Base-by-base conservation (phyloP, 2,888 invertebrate genomes). In the Drosophila dives region DNA sequence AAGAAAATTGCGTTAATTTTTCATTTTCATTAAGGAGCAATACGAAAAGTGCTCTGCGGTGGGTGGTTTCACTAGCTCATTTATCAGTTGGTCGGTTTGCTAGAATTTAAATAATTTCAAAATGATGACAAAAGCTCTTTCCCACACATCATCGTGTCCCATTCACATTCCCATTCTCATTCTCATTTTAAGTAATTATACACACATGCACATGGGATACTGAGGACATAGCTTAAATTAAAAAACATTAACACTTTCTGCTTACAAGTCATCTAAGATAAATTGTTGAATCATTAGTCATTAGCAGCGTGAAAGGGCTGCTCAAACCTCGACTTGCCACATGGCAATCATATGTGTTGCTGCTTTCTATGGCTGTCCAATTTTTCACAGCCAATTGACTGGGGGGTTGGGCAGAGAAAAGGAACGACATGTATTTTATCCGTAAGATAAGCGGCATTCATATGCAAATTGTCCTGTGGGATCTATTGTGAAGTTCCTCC, bases 201-300 rank as follows among this genome's bases (percentile, higher is more conserved):
- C 80, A 72, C 80, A 77, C 80, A 72, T 76, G 77, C 53, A 54
- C 38, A 58, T 55, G 56, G 26, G 15, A 11, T 4, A 8, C 34
- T 23, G 11, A 5, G n/a, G 38, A 34, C 63, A 32, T 32, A 56
- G 63, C 56, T 72, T 60, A 77, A 73, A 77, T 77, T 80, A 70
- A 81, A 72, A 73, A 73, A 77, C 79, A 86, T 86, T 88, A 86
- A 75, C 85, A 89, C 89, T 85, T 85, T 78, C 78, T 67, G 80
- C 78, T 71, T 64, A 66, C 75, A 85, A 84, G 83, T 75, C 80
- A 66, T 64, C 74, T 54, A 68, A 86, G 90, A 87, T 84, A 86
- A 87, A 87, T 87, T 72, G 75, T 72, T 50, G 74, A 72, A 90
- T 86, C 90, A 87, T 87, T 87, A 87, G 89, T 87, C 87, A 87